phyloP scores from a whole-genome alignment of 2,113 vertebrate genomes.

The Mastomys coucha region DNA sequence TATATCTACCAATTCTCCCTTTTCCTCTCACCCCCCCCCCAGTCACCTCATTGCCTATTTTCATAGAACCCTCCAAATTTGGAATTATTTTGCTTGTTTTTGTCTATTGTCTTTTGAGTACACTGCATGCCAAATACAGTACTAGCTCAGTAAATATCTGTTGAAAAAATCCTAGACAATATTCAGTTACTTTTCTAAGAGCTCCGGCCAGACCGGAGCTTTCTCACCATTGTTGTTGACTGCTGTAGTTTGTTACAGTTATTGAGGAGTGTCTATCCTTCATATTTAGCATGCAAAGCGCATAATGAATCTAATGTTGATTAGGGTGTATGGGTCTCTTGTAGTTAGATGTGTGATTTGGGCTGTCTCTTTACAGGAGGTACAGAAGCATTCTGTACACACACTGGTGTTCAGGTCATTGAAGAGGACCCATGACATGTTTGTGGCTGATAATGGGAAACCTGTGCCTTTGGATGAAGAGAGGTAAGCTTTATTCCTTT shows the following conservation, averaged over 20 bases:
- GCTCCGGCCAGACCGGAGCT: not conserved
- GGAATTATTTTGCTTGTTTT: conserved; percentile 17
- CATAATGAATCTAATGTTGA: not conserved
- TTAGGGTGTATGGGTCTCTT: not conserved
- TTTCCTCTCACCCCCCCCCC: not conserved
- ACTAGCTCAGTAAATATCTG: not conserved
- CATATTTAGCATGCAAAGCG: not conserved
- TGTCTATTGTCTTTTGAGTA: not conserved
- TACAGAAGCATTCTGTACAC: conserved; percentile 98
- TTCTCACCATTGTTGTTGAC: not conserved
- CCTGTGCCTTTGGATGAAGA: conserved; percentile 92
- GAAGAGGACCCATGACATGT: conserved; percentile 99
- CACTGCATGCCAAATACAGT: not conserved
- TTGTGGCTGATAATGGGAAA: conserved; percentile 97
- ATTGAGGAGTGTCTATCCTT: not conserved
- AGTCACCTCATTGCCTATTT: not conserved
- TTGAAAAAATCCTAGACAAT: not conserved
- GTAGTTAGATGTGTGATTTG: not conserved
- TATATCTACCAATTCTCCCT: not conserved
- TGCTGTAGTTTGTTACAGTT: not conserved
- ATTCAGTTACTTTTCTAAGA: not conserved
- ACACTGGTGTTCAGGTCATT: conserved; percentile 99
- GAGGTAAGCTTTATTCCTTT: conserved; percentile 87
- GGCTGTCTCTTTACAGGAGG: conserved; percentile 89
- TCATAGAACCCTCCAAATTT: not conserved